Conservation (phyloP, 2,797 vertebrate species). For the Gobionotothen gibberifrons region DNA sequence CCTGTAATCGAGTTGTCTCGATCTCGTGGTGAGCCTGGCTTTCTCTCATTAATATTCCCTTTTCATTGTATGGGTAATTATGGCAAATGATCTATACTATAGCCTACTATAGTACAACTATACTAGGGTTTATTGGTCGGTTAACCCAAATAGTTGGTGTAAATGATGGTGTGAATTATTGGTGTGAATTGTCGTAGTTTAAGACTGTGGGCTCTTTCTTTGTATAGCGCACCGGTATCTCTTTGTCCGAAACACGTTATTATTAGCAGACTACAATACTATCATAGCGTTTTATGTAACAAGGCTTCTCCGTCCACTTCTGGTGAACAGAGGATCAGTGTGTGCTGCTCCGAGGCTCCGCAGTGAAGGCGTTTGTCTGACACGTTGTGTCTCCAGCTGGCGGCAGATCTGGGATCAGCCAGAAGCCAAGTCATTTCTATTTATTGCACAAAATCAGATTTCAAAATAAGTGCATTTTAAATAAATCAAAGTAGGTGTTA, state of each 20-base stretch:
- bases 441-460: background rate
- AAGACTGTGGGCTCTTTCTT: rapidly evolving
- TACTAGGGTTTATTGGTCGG: background rate
- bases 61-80: background rate
- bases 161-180: background rate
- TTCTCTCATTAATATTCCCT: background rate
- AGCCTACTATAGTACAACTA: too few relatives aligned
- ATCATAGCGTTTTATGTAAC: background rate
- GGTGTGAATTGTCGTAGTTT: background rate
- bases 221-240: background rate
- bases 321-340: conserved; percentile 8
- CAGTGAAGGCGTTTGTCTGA: conserved; percentile 28
- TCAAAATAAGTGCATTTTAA: background rate
- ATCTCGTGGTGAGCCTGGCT: background rate
- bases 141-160: background rate
- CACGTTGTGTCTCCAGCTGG: conserved; percentile 18
- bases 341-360: conserved; percentile 30
- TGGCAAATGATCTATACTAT: background rate
- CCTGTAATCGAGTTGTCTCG: background rate
- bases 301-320: background rate
- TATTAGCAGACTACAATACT: background rate
- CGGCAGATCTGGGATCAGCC: conserved; percentile 7
- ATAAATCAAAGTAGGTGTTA: background rate
- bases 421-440: background rate
- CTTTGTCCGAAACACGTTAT: conserved; percentile 17